Percentiles rank a stretch among this genome's conserved stretches.
Conservation (phyloP, 2,888 invertebrate genomes). For the Amblyjoppa fuscipennis region DNA sequence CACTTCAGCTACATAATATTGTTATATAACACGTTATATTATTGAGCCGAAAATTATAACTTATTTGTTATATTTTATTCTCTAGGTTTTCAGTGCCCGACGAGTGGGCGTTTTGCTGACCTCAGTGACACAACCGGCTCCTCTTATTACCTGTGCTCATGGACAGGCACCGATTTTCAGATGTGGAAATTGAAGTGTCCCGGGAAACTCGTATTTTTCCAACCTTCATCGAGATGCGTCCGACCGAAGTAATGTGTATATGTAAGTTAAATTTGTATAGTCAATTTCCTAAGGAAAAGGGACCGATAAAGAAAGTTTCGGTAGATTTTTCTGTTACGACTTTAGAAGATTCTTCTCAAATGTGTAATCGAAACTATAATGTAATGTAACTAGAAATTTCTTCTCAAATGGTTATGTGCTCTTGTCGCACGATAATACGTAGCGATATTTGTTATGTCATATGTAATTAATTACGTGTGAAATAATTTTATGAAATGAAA, state of each 20-base stretch:
- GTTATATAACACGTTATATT: too few relatives aligned
- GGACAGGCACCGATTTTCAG: conserved; percentile 1
- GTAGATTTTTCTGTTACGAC: neutral
- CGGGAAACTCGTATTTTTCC: conserved; percentile 10
- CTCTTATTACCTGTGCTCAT: conserved; percentile 22
- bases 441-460: neutral
- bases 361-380: neutral
- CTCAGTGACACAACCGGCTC: neutral
- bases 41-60: too few relatives aligned
- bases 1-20: too few relatives aligned
- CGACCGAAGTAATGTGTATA: neutral
- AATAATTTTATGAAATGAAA: neutral
- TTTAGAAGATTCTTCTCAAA: neutral
- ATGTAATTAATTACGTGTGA: neutral
- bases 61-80: too few relatives aligned
- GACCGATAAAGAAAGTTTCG: neutral
- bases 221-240: neutral
- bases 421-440: neutral
- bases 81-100: neutral
- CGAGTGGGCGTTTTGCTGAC: conserved; percentile 23
- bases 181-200: conserved; percentile 27
- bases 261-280: neutral
- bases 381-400: neutral
- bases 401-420: neutral
- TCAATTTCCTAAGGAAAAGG: neutral